Base-by-base conservation (phyloP, 2,797 vertebrate species). In the Nothura maculosa region DNA sequence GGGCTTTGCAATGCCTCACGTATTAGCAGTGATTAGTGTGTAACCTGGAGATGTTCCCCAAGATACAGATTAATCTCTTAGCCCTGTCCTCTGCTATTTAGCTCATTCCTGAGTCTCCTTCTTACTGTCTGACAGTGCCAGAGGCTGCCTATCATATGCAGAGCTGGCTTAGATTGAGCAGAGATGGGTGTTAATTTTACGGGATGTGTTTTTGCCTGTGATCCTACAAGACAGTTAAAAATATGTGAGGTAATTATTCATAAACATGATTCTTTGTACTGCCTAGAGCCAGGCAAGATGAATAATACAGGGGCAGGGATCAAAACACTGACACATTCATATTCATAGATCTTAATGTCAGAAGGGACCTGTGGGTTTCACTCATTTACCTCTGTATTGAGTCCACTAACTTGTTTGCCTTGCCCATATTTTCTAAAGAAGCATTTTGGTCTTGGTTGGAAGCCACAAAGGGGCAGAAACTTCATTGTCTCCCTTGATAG, bases 111-210 rank as follows among this genome's bases (percentile, higher is more conserved):
- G 0, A 18, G 40, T 70, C 43, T 21, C 14, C 60, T 58, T 74
- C 40, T 76, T 9, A 12, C 25, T 63, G 28, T n/a, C 54, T 70
- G 28, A 32, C 30, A 43, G 28, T 64, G 66, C n/a, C 2, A 1
- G 28, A 34, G 24, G n/a, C 25, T 74, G 12, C 38, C 18, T 85
- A 0, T 0, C 27, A 13, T 40, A 4, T 48, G 34, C 0, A 0
- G 32, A 40, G 21, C 54, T 68, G 40, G 10, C 36, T 82, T 38
- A 50, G 10, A 40, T 4, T 67, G 54, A 67, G 21, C 30, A 40
- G 5, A 38, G 27, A 72, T 82, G 11, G 20, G 7, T 1, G 6
- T 55, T 75, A 66, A 28, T 77, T 69, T 69, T 83, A 54, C 47
- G 62, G 36, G 18, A 14, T 30, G 20, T 30, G 12, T 69, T 67